Base-by-base conservation (phyloP, 1,140 invertebrate species). In the Palaemon carinicauda region DNA sequence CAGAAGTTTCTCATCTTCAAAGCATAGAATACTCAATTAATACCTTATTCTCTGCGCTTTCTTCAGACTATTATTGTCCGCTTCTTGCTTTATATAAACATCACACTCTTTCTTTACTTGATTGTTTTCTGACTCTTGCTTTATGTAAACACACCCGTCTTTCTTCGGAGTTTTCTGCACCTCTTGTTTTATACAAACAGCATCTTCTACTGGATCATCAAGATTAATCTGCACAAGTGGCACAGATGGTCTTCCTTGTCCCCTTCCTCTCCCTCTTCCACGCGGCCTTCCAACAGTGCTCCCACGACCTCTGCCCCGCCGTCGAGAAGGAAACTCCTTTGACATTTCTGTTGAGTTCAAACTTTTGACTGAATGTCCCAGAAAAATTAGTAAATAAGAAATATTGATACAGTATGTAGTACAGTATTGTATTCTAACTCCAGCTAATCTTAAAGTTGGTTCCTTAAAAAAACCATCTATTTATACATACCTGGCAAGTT, bases 21-120 rank as follows among this genome's bases (percentile, higher is more conserved):
- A 14, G 15, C n/a, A 69, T 1, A 1, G 21, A 15, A 65, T 9
- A 27, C 3, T 29, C 73, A 27, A 24, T 33, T 27, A 53, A 52
- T 78, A 85, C 82, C 82, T 78, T 33, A 85, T 85, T 24, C 82
- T 54, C 33, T 85, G 53, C 10, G 82, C 82, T 21, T 71, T 85
- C 52, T 85, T 85, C 21, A 85, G 41, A 17, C 74, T 51, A 19
- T 56, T 85, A 0, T 78, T 75, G 14, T 50, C 54, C 2, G 82
- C 56, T 50, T 85, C 82, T 14, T 74, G 69, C 33, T 85, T 85
- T 53, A 85, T 85, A 29, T 69, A 85, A 24, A 85, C 77, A 27
- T 9, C 41, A 9, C 12, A 5, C 41, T 41, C 41, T 41, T 41
- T 41, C 41, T 41, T 41, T 41, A 41, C 41, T 41, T 12, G 7